phyloP scores from a whole-genome alignment of 2,888 invertebrate species.

The Cantharis flavilabris region DNA sequence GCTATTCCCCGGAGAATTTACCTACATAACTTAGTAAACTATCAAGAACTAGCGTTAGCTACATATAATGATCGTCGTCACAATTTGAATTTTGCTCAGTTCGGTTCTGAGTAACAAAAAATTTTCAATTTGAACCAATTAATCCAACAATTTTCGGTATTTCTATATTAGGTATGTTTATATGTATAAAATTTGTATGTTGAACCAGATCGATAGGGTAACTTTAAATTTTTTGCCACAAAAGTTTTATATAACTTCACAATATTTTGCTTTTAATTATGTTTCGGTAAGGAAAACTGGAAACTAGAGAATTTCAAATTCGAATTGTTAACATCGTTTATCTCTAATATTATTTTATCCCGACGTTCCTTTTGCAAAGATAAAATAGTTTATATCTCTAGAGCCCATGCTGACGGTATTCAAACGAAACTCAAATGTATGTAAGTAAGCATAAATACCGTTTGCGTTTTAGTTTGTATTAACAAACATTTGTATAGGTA shows the following conservation, averaged over 20 bases:
- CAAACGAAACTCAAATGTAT: background rate
- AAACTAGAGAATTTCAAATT: background rate
- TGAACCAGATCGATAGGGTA: background rate
- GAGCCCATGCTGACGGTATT: background rate
- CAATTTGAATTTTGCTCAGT: background rate
- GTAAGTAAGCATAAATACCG: background rate
- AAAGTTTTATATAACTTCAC: background rate
- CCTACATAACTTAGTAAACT: background rate
- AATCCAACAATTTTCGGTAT: background rate
- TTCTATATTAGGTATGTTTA: background rate
- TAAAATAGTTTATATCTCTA: background rate
- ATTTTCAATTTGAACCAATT: background rate
- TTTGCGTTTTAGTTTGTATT: background rate
- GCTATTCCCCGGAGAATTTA: conserved; percentile 4
- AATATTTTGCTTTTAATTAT: background rate
- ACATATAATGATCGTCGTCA: background rate
- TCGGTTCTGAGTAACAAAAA: background rate
- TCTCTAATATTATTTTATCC: background rate
- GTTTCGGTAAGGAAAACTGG: background rate
- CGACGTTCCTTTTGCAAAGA: background rate
- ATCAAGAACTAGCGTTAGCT: background rate
- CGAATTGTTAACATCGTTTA: background rate
- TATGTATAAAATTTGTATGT: background rate
- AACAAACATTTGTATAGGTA: background rate
- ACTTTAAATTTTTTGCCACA: background rate